Percentiles rank a stretch among this genome's conserved stretches.
These are phyloP conservation scores for Theristus sp. DNA, from an alignment of 2,888 invertebrate genomes.

Conservation along the genomic window DNA sequence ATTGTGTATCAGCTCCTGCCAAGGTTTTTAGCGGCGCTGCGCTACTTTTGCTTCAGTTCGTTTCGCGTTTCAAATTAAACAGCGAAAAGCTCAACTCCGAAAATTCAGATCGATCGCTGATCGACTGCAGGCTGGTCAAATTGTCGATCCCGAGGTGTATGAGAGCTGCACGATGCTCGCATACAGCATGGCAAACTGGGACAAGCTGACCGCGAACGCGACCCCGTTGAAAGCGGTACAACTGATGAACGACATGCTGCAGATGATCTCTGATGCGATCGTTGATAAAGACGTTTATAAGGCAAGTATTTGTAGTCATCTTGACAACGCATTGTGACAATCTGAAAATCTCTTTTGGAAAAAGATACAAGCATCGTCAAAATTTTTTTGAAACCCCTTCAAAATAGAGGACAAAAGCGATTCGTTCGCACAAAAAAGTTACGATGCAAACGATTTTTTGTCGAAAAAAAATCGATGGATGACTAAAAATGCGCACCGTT, in stretches of 20 bases:
- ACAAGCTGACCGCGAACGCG: neutral
- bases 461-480: too few species aligned
- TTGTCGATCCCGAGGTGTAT: conserved; percentile 2
- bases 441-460: too few species aligned
- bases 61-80: neutral
- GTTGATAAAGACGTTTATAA: too few species aligned
- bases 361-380: too few species aligned
- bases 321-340: too few species aligned
- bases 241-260: neutral
- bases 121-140: conserved; percentile 3
- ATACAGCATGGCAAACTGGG: neutral
- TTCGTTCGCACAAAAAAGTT: too few species aligned
- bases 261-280: too few species aligned
- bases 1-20: neutral
- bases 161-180: neutral
- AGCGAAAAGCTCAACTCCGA: neutral
- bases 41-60: neutral
- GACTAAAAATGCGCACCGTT: too few species aligned
- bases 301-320: too few species aligned
- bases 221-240: neutral
- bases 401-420: too few species aligned
- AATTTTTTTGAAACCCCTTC: too few species aligned
- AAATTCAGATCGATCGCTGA: conserved; percentile 5
- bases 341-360: too few species aligned
- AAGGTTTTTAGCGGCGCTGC: neutral